Evolutionary conservation across 2,888 invertebrate genomes (phyloP), one percentile per base, ranked within the genome.

Genomic region (Drosophila cognata): DNA sequence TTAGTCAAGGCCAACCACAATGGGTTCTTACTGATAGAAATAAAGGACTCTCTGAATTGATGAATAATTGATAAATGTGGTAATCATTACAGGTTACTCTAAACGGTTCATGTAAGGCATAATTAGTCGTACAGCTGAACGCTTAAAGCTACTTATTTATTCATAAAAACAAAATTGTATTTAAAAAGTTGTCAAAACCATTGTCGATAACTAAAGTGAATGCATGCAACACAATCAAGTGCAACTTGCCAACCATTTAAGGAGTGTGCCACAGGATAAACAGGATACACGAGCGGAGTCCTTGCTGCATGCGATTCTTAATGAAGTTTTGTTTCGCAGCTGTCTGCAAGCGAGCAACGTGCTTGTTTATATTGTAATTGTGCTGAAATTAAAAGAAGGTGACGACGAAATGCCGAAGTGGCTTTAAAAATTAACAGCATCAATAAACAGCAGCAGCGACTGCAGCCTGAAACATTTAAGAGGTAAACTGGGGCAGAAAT

Each of bases 391-490:
- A 59, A 83, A 71, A 77, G 62, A 66, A 70, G 43, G 78, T 83
- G 36, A 28, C 35, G n/a, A 60, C 60, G 31, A 33, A 71, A 51
- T 59, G 65, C 35, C 70, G 70, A 81, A 74, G 74, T 73, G 79
- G 79, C 84, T 86, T 88, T 83, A 71, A 86, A 86, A 88, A 86
- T 88, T 73, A 83, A 81, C 79, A 50, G 55, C 71, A 70, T 68
- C 71, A 75, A 84, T 69, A 83, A 86, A 75, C 57, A 66, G 51
- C 7, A 56, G 71, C 59, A 63, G 41, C 8, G 52, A 55, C 29
- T 55, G 69, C 46, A 21, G 48, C 36, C 62, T 50, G 51, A 55
- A 50, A 55, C 35, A 41, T 31, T 61, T 16, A 25, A 25, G 13
- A 16, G 36, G 7, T 11, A 41, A 38, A 10, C 2, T 46, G 31